Evolutionary conservation across 2,113 vertebrate genomes (phyloP).

Genomic region (Psilopogon haemacephalus): DNA sequence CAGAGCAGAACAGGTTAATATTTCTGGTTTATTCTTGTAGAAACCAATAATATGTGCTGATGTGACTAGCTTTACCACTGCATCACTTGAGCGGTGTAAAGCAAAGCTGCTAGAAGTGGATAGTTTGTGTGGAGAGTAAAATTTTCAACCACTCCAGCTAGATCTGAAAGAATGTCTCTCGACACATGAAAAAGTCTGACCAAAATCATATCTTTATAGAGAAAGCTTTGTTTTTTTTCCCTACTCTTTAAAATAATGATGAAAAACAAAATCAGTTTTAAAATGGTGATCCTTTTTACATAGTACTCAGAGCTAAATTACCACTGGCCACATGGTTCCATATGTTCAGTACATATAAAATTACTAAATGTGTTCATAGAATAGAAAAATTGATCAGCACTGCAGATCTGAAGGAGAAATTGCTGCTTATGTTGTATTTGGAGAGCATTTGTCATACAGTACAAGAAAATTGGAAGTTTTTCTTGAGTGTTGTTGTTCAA

Average conservation of each 20-base stretch:
- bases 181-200: not conserved
- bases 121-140: not conserved
- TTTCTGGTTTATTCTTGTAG: not conserved
- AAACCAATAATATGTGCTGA: not conserved
- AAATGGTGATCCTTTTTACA: not conserved
- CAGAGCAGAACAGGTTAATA: not conserved
- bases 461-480: not conserved
- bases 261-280: not conserved
- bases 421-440: not conserved
- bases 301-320: not conserved
- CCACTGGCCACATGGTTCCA: fast-evolving
- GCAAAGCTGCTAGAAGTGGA: not conserved
- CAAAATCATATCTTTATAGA: not conserved
- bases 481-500: not conserved
- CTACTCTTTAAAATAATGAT: not conserved
- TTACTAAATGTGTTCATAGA: not conserved
- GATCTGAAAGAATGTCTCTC: not conserved
- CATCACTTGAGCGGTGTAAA: not conserved
- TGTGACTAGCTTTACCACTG: not conserved
- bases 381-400: not conserved
- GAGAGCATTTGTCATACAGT: not conserved
- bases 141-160: not conserved
- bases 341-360: not conserved
- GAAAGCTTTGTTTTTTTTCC: not conserved
- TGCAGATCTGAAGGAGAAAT: not conserved